These are phyloP conservation scores for Orchestia grillus DNA, from an alignment of 1,140 invertebrate genomes.

Conservation along the genomic window DNA sequence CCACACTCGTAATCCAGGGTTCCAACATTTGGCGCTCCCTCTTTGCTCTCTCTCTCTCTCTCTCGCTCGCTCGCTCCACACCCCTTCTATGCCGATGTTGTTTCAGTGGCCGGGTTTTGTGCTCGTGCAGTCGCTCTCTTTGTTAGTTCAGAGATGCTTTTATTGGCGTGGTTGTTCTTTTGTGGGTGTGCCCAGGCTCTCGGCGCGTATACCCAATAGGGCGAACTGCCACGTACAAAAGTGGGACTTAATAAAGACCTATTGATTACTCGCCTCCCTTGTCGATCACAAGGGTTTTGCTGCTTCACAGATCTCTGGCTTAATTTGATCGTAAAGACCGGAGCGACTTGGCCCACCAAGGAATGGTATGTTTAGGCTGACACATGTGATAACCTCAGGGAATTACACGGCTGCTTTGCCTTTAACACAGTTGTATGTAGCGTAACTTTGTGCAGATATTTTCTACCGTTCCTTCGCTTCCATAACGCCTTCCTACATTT, in stretches of 20 bases:
- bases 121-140: slow-evolving; percentile 36
- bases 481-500: not conserved
- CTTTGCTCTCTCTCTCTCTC: not conserved
- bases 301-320: not conserved
- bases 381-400: not conserved
- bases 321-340: slow-evolving; percentile 8
- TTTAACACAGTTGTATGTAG: not conserved
- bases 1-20: slow-evolving; percentile 7
- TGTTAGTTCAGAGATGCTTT: slow-evolving; percentile 51
- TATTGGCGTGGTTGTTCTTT: slow-evolving; percentile 48
- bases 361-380: not conserved
- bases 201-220: not conserved
- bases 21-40: not conserved
- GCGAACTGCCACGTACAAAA: not conserved
- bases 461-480: not conserved
- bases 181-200: slow-evolving; percentile 2
- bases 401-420: not conserved
- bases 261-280: slow-evolving; percentile 39
- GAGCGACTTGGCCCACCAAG: not conserved
- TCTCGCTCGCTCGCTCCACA: not conserved
- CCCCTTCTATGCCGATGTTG: slow-evolving; percentile 34
- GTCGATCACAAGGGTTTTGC: not conserved
- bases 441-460: not conserved
- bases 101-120: slow-evolving; percentile 51
- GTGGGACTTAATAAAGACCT: slow-evolving; percentile 38